Evolutionary conservation across 2,797 vertebrate species (phyloP).

Genomic region (Rachycentron canadum): DNA sequence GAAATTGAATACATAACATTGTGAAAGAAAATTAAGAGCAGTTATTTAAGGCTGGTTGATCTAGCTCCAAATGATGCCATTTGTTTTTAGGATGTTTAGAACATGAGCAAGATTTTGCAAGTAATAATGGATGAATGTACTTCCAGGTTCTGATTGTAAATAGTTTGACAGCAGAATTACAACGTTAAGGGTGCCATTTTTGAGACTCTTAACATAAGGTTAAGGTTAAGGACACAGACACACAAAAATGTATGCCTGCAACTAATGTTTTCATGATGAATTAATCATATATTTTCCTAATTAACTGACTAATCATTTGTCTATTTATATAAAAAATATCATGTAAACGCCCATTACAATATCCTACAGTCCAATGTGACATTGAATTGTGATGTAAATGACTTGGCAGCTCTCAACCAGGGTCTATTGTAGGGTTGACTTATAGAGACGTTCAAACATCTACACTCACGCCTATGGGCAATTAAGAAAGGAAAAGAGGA

Average conservation of each 20-base stretch:
- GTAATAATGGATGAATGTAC: neutral
- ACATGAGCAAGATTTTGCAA: slow-evolving; percentile 14
- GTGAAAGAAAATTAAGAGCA: slow-evolving; percentile 42
- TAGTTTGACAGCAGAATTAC: neutral
- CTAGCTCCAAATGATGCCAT: slow-evolving; percentile 19
- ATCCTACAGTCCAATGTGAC: neutral
- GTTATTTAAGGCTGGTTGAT: slow-evolving; percentile 41
- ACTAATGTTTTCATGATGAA: neutral
- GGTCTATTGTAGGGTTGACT: no score
- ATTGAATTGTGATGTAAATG: neutral
- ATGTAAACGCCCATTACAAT: neutral
- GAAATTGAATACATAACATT: slow-evolving; percentile 49
- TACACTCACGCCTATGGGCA: no score
- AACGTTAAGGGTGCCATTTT: neutral
- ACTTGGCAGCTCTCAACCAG: no score
- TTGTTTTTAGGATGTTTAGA: slow-evolving; percentile 22
- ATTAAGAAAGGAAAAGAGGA: no score
- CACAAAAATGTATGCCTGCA: neutral
- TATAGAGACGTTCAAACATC: no score
- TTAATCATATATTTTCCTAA: neutral
- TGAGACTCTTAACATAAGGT: neutral
- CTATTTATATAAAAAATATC: neutral
- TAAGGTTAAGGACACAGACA: neutral
- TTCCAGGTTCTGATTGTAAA: slow-evolving; percentile 11
- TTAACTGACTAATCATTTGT: neutral